These are phyloP conservation scores for Ursus arctos DNA, from an alignment of 2,113 vertebrate species.

Conservation along the genomic window DNA sequence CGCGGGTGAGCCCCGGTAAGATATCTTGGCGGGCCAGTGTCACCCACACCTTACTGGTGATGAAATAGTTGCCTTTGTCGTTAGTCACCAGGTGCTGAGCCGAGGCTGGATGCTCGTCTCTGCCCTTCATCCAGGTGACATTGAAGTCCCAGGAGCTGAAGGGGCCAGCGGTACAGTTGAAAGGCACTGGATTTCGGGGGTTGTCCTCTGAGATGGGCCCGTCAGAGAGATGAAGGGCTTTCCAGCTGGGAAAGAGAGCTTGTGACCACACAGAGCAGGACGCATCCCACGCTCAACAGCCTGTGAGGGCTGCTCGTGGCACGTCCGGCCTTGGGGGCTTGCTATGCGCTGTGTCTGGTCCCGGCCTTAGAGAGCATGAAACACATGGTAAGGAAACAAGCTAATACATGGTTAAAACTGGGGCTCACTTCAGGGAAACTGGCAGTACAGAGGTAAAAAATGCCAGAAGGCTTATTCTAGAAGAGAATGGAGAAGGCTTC, in stretches of 20 bases:
- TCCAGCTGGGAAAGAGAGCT: neutral
- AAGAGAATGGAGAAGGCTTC: neutral
- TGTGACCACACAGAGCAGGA: fast-evolving
- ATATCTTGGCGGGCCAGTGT: neutral
- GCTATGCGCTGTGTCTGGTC: neutral
- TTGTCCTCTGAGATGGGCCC: neutral
- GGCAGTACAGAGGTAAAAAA: neutral
- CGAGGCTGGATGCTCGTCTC: neutral
- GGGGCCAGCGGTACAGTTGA: conserved; percentile 44
- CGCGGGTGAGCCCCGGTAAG: neutral
- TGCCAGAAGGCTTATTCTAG: neutral
- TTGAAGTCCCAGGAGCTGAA: conserved; percentile 6
- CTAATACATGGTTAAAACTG: neutral
- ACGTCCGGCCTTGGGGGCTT: neutral
- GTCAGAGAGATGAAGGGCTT: conserved; percentile 32
- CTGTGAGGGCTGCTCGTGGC: fast-evolving
- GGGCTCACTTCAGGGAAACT: neutral
- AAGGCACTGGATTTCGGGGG: neutral
- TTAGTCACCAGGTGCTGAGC: neutral
- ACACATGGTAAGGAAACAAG: neutral
- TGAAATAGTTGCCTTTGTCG: neutral
- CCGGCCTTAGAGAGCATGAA: neutral
- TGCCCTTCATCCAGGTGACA: conserved; percentile 62
- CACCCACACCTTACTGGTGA: conserved; percentile 54
- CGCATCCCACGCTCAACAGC: fast-evolving